Evolutionary conservation across 1,140 invertebrate genomes (phyloP).

Genomic region (Scaptomyza montana): DNA sequence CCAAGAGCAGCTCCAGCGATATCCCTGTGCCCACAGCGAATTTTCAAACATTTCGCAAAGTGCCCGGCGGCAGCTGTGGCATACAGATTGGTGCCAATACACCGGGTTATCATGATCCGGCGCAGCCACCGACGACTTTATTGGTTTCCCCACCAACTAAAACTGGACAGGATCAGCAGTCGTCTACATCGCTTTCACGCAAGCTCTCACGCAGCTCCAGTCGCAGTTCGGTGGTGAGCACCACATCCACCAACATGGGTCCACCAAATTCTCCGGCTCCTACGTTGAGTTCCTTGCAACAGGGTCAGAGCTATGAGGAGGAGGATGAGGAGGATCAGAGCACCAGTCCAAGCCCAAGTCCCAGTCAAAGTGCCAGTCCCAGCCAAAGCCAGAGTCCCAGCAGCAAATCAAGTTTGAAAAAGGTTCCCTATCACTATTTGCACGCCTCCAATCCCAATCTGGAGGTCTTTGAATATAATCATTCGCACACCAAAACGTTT

Average conservation of each 20-base stretch:
- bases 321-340: slow-evolving; percentile 15
- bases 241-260: slow-evolving; percentile 44
- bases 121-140: slow-evolving; percentile 55
- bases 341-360: slow-evolving; percentile 60
- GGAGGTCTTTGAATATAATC: slow-evolving; percentile 85
- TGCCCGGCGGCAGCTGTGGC: slow-evolving; percentile 83
- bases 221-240: slow-evolving; percentile 62
- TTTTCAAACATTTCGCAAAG: slow-evolving; percentile 89
- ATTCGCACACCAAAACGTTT: slow-evolving; percentile 67
- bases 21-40: slow-evolving; percentile 91
- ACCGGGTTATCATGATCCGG: slow-evolving; percentile 70
- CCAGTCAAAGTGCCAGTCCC: slow-evolving; percentile 56
- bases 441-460: slow-evolving; percentile 88
- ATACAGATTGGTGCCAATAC: slow-evolving; percentile 83
- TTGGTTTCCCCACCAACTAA: background rate
- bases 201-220: slow-evolving; percentile 70
- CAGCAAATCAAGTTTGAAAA: slow-evolving; percentile 74
- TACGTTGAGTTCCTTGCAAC: slow-evolving; percentile 63
- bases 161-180: background rate
- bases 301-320: slow-evolving; percentile 59
- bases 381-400: slow-evolving; percentile 61
- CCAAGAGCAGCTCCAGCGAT: slow-evolving; percentile 85
- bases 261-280: slow-evolving; percentile 74
- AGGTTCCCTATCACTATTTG: slow-evolving; percentile 86
- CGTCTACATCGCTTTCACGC: slow-evolving; percentile 15